A percentile compares a stretch with the other conserved stretches of the same genome.
These are phyloP conservation scores for Diachasma alloeum DNA, from an alignment of 1,140 invertebrate genomes.

Conservation along the genomic window DNA sequence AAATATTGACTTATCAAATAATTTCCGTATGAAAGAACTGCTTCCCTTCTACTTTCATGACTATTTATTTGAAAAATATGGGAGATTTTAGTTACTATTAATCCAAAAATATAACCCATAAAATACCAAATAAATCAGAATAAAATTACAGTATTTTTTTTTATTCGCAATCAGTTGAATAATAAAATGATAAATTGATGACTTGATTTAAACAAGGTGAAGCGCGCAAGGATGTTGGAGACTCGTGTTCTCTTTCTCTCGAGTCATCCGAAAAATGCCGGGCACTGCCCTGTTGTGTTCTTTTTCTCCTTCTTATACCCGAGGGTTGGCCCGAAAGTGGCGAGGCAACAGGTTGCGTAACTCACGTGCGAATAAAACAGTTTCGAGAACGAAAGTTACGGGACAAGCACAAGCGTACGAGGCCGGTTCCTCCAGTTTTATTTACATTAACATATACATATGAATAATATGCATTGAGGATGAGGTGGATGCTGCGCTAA, in stretches of 20 bases:
- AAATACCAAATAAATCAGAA: background rate
- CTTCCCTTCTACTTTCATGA: no score
- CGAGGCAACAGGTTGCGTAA: constrained; percentile 30
- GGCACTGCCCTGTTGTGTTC: background rate
- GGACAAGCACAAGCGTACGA: constrained; percentile 8
- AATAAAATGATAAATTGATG: background rate
- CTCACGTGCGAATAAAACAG: constrained; percentile 10
- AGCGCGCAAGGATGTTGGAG: background rate
- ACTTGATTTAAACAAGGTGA: background rate
- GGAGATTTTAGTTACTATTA: no score
- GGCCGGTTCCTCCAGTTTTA: background rate
- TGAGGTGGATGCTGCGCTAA: background rate
- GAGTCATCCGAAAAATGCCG: background rate
- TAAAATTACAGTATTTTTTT: background rate
- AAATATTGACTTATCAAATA: background rate
- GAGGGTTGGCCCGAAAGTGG: constrained; percentile 19
- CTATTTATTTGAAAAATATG: no score
- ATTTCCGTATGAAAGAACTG: no score
- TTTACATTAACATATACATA: background rate
- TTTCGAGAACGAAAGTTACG: constrained; percentile 32
- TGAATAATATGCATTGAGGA: background rate
- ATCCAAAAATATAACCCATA: background rate
- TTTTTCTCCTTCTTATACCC: background rate
- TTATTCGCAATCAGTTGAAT: background rate
- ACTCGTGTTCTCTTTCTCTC: background rate